phyloP scores from a whole-genome alignment of 2,888 invertebrate genomes.

The Belgica antarctica region DNA sequence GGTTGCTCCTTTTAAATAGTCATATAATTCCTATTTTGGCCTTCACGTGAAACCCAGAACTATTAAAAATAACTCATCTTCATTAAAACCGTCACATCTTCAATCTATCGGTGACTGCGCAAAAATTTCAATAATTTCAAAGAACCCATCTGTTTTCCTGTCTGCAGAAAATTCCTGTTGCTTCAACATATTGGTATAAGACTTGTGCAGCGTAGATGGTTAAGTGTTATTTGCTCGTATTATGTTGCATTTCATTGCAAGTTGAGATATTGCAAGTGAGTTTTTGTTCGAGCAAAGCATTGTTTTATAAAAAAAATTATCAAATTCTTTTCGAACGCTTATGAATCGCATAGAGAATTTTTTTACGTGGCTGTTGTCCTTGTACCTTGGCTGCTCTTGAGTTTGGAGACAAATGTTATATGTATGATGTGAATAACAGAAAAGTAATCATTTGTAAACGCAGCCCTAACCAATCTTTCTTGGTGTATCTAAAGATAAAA shows the following conservation, averaged over 20 bases:
- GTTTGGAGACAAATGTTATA: too few species aligned
- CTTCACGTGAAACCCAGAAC: not conserved
- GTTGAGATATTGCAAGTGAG: not conserved
- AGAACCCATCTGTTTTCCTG: constrained; percentile 28
- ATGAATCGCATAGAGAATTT: too few species aligned
- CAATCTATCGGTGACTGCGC: not conserved
- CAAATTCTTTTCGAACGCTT: not conserved
- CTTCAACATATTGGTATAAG: not conserved
- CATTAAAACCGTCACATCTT: not conserved
- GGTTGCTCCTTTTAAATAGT: too few species aligned
- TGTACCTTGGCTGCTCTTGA: too few species aligned
- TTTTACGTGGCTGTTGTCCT: too few species aligned
- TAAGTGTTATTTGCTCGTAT: constrained; percentile 41
- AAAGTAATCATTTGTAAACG: too few species aligned
- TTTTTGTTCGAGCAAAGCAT: not conserved
- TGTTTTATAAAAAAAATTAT: not conserved
- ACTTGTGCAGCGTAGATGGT: constrained; percentile 14
- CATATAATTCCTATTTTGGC: not conserved
- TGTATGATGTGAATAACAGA: too few species aligned
- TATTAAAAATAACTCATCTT: too few species aligned
- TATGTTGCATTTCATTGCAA: constrained; percentile 41
- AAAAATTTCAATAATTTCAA: constrained; percentile 30
- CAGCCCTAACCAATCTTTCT: too few species aligned
- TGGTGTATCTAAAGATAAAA: too few species aligned
- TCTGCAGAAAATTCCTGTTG: not conserved